phyloP scores from a whole-genome alignment of 2,888 invertebrate species.

The Amphimallon solstitiale region DNA sequence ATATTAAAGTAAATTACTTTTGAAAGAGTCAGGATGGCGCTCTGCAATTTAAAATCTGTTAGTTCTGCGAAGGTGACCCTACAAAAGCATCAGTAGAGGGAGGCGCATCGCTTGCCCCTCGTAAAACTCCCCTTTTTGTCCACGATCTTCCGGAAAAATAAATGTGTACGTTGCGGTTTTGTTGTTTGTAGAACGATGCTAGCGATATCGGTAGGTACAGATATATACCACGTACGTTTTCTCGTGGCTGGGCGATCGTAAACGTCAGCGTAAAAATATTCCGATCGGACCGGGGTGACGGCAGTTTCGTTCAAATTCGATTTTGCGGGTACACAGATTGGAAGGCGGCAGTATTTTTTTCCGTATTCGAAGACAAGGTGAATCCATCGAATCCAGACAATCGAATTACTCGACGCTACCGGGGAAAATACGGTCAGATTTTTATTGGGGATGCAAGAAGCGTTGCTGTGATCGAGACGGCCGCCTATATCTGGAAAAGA shows the following conservation, averaged over 20 bases:
- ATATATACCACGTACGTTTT: not conserved
- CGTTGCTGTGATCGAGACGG: not conserved
- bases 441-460: conserved; percentile 24
- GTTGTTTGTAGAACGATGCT: conserved; percentile 13
- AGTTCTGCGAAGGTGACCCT: not conserved
- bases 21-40: too few relatives aligned
- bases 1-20: too few relatives aligned
- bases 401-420: conserved; percentile 16
- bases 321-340: conserved; percentile 32
- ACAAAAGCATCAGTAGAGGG: not conserved
- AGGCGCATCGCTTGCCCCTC: not conserved
- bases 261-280: conserved; percentile 32
- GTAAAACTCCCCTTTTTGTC: conserved; percentile 14
- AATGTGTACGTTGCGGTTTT: conserved; percentile 21
- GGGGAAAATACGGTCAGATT: conserved; percentile 11
- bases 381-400: conserved; percentile 27
- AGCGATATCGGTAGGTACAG: not conserved
- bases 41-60: not conserved
- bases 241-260: conserved; percentile 7
- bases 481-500: conserved; percentile 1
- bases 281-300: conserved; percentile 25
- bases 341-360: conserved; percentile 13
- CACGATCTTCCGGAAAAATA: conserved; percentile 20
- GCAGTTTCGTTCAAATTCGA: conserved; percentile 31
- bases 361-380: conserved; percentile 30